Percentiles rank a stretch among this genome's conserved stretches.
phyloP scores from a whole-genome alignment of 30 jellyfish, hydroid and myxozoan species.

The Pseudorhiza aurosa region DNA sequence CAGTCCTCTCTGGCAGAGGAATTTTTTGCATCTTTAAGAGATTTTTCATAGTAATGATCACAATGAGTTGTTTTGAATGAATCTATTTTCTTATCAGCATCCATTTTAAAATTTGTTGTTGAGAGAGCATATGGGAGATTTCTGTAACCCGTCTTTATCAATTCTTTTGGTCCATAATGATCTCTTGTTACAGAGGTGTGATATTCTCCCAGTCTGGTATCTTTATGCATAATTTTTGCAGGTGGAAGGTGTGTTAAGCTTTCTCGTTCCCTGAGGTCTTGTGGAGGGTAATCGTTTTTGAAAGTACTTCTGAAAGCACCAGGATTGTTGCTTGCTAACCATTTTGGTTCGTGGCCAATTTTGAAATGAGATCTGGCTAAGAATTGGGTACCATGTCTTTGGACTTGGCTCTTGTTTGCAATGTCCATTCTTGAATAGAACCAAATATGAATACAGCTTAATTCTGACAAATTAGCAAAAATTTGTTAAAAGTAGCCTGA shows the following conservation, averaged over 20 bases:
- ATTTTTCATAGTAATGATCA: constrained; percentile 49
- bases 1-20: constrained; percentile 30
- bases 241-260: constrained; percentile 70
- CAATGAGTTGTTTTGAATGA: constrained; percentile 76
- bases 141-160: constrained; percentile 24
- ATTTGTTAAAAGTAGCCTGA: too few relatives aligned
- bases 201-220: constrained; percentile 43
- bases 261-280: constrained; percentile 24
- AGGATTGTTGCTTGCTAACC: constrained; percentile 57
- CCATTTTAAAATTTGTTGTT: constrained; percentile 86
- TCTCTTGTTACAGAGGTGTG: constrained; percentile 72
- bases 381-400: constrained; percentile 71
- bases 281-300: constrained; percentile 80
- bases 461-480: too few relatives aligned
- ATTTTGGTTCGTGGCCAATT: constrained; percentile 76
- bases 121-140: constrained; percentile 75
- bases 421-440: constrained; percentile 25
- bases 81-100: constrained; percentile 72
- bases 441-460: not conserved
- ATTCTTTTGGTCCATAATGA: constrained; percentile 66
- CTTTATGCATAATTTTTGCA: constrained; percentile 81
- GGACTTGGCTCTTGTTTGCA: constrained; percentile 32
- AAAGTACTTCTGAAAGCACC: constrained; percentile 78
- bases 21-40: constrained; percentile 34
- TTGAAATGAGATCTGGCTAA: constrained; percentile 72